Evolutionary conservation across 2,797 vertebrate genomes (phyloP).

Genomic region (Macropus fuliginosus): DNA sequence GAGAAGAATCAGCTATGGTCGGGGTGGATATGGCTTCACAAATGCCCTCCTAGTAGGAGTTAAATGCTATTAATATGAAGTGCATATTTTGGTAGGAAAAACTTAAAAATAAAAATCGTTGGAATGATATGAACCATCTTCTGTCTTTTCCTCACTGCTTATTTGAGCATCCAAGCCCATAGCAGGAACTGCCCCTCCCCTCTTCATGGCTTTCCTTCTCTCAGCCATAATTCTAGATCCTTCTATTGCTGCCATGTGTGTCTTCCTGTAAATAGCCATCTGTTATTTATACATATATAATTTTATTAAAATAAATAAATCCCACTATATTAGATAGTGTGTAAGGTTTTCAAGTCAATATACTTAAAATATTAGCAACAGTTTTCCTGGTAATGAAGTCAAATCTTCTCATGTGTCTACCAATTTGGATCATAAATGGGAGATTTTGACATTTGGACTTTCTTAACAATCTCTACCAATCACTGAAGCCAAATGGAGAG

Average conservation of each 20-base stretch:
- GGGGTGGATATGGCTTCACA: not conserved
- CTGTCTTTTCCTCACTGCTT: not conserved
- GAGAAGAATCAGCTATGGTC: not conserved
- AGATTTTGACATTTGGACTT: constrained; percentile 14
- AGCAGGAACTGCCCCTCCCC: not conserved
- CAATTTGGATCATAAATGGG: constrained; percentile 17
- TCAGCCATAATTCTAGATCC: not conserved
- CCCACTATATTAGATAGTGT: not conserved
- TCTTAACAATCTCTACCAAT: constrained; percentile 4
- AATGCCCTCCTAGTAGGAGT: not conserved
- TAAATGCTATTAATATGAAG: not conserved
- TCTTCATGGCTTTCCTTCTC: not conserved
- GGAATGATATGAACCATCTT: not conserved
- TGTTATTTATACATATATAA: not conserved
- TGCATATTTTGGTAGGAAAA: not conserved
- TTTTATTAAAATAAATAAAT: not conserved
- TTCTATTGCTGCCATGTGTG: not conserved
- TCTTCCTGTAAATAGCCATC: not conserved
- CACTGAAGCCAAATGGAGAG: not conserved
- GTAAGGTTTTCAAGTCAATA: not conserved
- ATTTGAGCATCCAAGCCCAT: not conserved
- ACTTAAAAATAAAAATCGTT: not conserved
- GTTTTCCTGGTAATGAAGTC: not conserved
- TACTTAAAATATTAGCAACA: not conserved
- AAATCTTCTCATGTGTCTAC: not conserved